Conservation (phyloP, 2,888 invertebrate species). For the Polymixis flavicincta region DNA sequence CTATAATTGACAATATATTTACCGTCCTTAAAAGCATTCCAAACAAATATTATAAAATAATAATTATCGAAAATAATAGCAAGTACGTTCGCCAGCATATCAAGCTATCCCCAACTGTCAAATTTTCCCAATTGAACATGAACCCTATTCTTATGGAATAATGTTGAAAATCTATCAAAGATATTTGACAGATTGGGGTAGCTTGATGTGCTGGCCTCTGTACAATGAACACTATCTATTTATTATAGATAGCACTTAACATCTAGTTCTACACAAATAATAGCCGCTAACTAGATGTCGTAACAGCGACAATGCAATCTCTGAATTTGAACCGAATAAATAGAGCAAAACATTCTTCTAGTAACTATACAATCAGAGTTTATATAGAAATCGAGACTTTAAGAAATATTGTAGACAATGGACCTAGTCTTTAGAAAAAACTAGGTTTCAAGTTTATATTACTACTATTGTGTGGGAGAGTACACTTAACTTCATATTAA, state of each 20-base stretch:
- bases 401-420: background rate
- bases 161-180: no score
- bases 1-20: background rate
- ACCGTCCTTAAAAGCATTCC: background rate
- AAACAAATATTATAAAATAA: constrained; percentile 7
- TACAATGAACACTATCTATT: background rate
- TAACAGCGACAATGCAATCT: constrained; percentile 53
- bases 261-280: constrained; percentile 31
- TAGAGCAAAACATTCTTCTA: constrained; percentile 50
- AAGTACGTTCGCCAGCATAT: no score
- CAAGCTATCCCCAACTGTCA: no score
- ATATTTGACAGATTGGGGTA: no score
- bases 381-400: background rate
- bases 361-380: background rate
- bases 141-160: no score
- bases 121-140: no score
- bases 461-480: background rate
- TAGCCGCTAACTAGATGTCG: constrained; percentile 19
- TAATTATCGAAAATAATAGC: background rate
- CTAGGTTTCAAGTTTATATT: background rate
- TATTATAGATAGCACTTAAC: background rate
- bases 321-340: constrained; percentile 37
- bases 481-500: background rate
- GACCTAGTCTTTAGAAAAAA: background rate
- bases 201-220: no score